Base-by-base conservation (phyloP, 1,140 invertebrate species). In the Ericerus pela region DNA sequence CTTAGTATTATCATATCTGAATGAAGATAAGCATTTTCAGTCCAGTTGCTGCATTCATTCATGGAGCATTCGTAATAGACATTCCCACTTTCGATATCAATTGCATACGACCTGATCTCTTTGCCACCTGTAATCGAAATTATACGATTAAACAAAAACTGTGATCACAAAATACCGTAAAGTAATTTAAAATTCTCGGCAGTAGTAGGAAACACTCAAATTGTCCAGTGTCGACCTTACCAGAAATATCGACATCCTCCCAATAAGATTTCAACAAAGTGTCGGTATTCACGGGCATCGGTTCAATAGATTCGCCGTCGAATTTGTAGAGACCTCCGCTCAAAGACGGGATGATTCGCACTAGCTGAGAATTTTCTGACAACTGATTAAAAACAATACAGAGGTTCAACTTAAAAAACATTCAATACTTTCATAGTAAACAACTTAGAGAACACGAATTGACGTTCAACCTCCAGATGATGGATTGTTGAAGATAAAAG, bases 271-370 rank as follows among this genome's bases (percentile, higher is more conserved):
- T 79, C 1, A 97, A 75, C 12, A 97, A 74, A 59, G 81, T 78
- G 54, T 94, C 89, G 0, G 87, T 82, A 51, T 82, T 81, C 57
- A 96, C 78, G 18, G 89, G 88, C 53, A 96, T 72, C 0, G 84
- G 78, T 71, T 95, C 85, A 53, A 96, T 79, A 62, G 77, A 82
- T 51, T 88, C 80, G 1, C 88, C 90, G 73, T 94, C 87, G 69
- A 92, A 88, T 67, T 84, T 86, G 69, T 92, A 97, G 6, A 97
- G 73, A 16, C 81, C 79, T 10, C 93, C 93, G 68, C 81, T 85
- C 8, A 97, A 69, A 0, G 92, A 93, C 29, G 92, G 93, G 65
- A 97, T 90, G 62, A 96, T 75, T 59, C 85, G 76, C 30, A 91
- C 79, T 72, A 78, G 84, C 66, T 90, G 80, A 1, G 89, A 91